Conservation (phyloP, 2,797 vertebrate species). For the Carcharodon carcharias region DNA sequence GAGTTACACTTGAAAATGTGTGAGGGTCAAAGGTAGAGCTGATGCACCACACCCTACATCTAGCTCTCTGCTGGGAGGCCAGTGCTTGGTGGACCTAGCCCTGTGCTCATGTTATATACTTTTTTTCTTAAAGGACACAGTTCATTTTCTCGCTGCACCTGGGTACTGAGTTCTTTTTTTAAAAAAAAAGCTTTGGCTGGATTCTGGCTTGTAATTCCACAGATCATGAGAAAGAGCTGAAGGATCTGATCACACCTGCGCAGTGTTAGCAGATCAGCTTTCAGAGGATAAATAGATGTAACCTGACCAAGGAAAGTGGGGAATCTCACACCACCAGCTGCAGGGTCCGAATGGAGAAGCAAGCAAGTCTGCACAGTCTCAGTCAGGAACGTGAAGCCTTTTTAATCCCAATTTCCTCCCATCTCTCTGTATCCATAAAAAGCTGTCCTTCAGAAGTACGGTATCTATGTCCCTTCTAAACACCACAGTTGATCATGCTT, state of each 20-base stretch:
- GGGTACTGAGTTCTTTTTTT: neutral
- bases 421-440: neutral
- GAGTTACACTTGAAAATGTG: neutral
- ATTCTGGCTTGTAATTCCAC: neutral
- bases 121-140: neutral
- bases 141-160: neutral
- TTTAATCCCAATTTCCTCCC: neutral
- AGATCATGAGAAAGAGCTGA: neutral
- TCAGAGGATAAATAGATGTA: constrained; percentile 28
- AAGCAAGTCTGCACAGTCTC: constrained; percentile 7
- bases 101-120: neutral
- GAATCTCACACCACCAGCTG: constrained; percentile 14
- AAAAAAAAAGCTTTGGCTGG: neutral
- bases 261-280: constrained; percentile 21
- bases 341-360: neutral
- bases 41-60: neutral
- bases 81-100: neutral
- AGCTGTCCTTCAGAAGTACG: neutral
- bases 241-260: neutral
- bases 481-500: neutral
- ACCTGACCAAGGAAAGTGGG: constrained; percentile 4
- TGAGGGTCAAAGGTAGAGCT: neutral
- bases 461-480: neutral
- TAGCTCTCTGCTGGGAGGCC: too few species aligned
- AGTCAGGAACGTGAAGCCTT: neutral